Base-by-base conservation (phyloP, 1,140 invertebrate genomes). In the Drosophila melanica region DNA sequence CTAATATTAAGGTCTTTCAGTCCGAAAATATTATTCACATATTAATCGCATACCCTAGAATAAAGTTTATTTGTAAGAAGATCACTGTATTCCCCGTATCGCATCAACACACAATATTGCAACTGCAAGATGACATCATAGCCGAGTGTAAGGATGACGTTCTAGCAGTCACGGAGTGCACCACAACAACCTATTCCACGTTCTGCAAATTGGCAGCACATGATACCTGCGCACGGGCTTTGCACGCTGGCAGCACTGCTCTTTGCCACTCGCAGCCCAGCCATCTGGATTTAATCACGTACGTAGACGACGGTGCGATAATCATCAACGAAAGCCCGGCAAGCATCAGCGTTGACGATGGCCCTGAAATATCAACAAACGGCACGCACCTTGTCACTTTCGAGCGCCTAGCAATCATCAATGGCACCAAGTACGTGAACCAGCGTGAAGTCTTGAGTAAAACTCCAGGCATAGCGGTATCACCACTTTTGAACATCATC, bases 111-210 rank as follows among this genome's bases (percentile, higher is more conserved):
- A 67, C 33, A 44, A 59, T 67, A n/a, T 20, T 73, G 57, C 48
- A 54, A 33, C 27, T 74, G 4, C 23, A 50, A 18, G 23, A 70
- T 11, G 62, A 75, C 47, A 57, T 14, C 11, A n/a, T 78, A 23
- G 60, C 72, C 11, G 72, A 75, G 47, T 78, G 66, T 47, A 51
- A 58, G 4, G 55, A 35, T 30, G 20, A 70, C 3, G 33, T 57
- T 8, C 8, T 69, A 30, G 39, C 75, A 35, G 54, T 77, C 39
- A 62, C 58, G 23, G 72, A 71, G 8, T 71, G 65, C 53, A 55
- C 3, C 18, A 41, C 14, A 20, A 58, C 39, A 20, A 58, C 55
- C 11, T 18, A 18, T 7, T 12, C n/a, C 35, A 60, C 63, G 27
- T 67, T 73, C 42, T 67, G 70, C 47, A 54, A 66, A 45, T 12